A percentile compares a stretch with the other conserved stretches of the same genome.
These are phyloP conservation scores for Macropis europaea DNA, from an alignment of 2,888 invertebrate species.

Conservation along the genomic window DNA sequence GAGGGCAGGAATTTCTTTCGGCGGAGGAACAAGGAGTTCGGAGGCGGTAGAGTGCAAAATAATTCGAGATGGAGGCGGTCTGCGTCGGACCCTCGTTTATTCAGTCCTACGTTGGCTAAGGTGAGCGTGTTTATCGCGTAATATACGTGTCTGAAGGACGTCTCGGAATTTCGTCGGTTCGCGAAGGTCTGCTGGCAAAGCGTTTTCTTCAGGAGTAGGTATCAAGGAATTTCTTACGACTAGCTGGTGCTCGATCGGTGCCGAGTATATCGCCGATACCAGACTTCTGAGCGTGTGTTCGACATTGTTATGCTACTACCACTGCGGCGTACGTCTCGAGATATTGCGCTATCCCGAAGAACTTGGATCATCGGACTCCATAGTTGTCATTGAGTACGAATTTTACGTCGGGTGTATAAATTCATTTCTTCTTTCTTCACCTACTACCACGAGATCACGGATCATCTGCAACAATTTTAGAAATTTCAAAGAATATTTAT, in stretches of 20 bases:
- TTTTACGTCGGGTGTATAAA: slow-evolving; percentile 27
- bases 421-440: background rate
- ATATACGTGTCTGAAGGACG: slow-evolving; percentile 17
- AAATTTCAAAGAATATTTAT: no score
- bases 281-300: slow-evolving; percentile 13
- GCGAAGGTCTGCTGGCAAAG: slow-evolving; percentile 33
- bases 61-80: slow-evolving; percentile 1
- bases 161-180: slow-evolving; percentile 25
- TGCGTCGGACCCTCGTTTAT: slow-evolving; percentile 16
- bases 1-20: no score
- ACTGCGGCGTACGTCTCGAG: slow-evolving; percentile 8
- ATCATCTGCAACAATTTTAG: no score
- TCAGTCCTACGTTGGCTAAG: background rate
- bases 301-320: slow-evolving; percentile 39
- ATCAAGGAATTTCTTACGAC: slow-evolving; percentile 49
- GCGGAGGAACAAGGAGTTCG: background rate
- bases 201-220: slow-evolving; percentile 28
- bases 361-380: slow-evolving; percentile 27
- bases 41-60: background rate
- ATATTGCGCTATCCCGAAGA: slow-evolving; percentile 38
- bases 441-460: no score
- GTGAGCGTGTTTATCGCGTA: slow-evolving; percentile 27
- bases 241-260: slow-evolving; percentile 30
- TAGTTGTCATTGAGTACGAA: slow-evolving; percentile 13
- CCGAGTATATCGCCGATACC: slow-evolving; percentile 26